A percentile compares a stretch with the other conserved stretches of the same genome.
phyloP scores from a whole-genome alignment of 2,888 invertebrate genomes.

The Netelia fuscicornis region DNA sequence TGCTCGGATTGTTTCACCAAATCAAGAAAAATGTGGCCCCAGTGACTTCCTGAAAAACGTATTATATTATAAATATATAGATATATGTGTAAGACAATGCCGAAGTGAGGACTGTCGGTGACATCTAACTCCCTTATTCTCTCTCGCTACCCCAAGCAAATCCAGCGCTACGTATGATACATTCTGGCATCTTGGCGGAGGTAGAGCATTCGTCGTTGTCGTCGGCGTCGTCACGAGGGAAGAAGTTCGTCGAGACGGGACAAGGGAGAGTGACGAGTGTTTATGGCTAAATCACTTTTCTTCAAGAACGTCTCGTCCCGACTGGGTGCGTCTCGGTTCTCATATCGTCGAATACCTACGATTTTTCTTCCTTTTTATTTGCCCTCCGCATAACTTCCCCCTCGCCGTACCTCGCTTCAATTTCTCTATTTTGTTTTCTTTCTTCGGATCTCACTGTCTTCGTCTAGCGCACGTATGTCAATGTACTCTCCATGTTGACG shows the following conservation, averaged over 20 bases:
- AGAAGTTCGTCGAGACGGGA: slow-evolving; percentile 36
- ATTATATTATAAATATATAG: slow-evolving; percentile 47
- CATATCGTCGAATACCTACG: slow-evolving; percentile 67
- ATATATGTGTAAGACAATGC: slow-evolving; percentile 62
- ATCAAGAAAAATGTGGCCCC: slow-evolving; percentile 83
- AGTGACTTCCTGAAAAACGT: slow-evolving; percentile 76
- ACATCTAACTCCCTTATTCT: slow-evolving; percentile 39
- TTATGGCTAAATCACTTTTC: slow-evolving; percentile 80
- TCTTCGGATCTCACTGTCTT: slow-evolving; percentile 40
- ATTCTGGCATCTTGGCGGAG: slow-evolving; percentile 38
- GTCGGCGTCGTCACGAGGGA: slow-evolving; percentile 48
- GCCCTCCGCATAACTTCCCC: slow-evolving; percentile 3
- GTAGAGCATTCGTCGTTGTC: slow-evolving; percentile 49
- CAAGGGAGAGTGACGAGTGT: slow-evolving; percentile 64
- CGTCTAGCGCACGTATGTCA: not conserved
- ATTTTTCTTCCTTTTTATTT: slow-evolving; percentile 35
- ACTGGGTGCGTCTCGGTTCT: slow-evolving; percentile 53
- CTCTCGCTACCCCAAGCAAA: slow-evolving; percentile 28
- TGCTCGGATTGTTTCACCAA: slow-evolving; percentile 82
- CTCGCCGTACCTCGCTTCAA: slow-evolving; percentile 19
- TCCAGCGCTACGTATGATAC: slow-evolving; percentile 45
- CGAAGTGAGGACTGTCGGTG: slow-evolving; percentile 50
- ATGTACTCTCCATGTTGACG: slow-evolving; percentile 33
- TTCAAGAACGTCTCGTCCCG: slow-evolving; percentile 73
- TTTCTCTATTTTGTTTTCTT: slow-evolving; percentile 28